A percentile compares a stretch with the other conserved stretches of the same genome.
Evolutionary conservation across 2,888 invertebrate species (phyloP).

Genomic region (Drosophila eohydei): DNA sequence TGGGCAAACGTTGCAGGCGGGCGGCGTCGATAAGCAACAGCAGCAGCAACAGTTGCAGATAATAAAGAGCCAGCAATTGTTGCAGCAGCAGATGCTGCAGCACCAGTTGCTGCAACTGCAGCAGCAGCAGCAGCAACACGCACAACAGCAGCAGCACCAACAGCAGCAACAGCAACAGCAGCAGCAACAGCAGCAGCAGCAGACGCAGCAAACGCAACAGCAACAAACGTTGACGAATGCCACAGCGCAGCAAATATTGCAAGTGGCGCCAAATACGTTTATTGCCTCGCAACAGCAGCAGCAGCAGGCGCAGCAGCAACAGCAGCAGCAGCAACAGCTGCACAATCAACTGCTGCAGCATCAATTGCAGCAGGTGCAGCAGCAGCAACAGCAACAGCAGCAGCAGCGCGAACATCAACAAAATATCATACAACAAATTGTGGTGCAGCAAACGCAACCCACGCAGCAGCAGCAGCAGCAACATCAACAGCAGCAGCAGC

Average conservation of each 20-base stretch:
- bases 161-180: slow-evolving; percentile 78
- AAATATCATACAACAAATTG: slow-evolving; percentile 55
- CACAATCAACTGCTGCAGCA: slow-evolving; percentile 80
- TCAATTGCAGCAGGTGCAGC: slow-evolving; percentile 69
- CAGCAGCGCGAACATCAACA: slow-evolving; percentile 81
- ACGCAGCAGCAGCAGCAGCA: slow-evolving; percentile 76
- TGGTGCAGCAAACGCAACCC: slow-evolving; percentile 65
- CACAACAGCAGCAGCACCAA: slow-evolving; percentile 80
- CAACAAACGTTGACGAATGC: slow-evolving; percentile 70
- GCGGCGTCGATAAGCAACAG: slow-evolving; percentile 82
- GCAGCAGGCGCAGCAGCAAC: slow-evolving; percentile 79
- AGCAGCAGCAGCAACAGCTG: slow-evolving; percentile 76
- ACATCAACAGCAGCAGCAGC: slow-evolving; percentile 73
- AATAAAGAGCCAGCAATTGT: slow-evolving; percentile 75
- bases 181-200: slow-evolving; percentile 81
- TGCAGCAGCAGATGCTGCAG: slow-evolving; percentile 81
- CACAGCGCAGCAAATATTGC: slow-evolving; percentile 79
- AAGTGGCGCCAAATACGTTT: slow-evolving; percentile 84
- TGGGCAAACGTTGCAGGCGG: slow-evolving; percentile 82
- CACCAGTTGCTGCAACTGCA: slow-evolving; percentile 78
- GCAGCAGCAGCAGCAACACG: slow-evolving; percentile 82
- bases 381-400: slow-evolving; percentile 83
- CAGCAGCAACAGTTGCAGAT: slow-evolving; percentile 79
- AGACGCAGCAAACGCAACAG: slow-evolving; percentile 84
- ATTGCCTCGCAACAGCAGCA: slow-evolving; percentile 86